Evolutionary conservation across 2,113 vertebrate species (phyloP), one percentile per base, ranked within the genome.

Genomic region (Limnothrissa miodon): DNA sequence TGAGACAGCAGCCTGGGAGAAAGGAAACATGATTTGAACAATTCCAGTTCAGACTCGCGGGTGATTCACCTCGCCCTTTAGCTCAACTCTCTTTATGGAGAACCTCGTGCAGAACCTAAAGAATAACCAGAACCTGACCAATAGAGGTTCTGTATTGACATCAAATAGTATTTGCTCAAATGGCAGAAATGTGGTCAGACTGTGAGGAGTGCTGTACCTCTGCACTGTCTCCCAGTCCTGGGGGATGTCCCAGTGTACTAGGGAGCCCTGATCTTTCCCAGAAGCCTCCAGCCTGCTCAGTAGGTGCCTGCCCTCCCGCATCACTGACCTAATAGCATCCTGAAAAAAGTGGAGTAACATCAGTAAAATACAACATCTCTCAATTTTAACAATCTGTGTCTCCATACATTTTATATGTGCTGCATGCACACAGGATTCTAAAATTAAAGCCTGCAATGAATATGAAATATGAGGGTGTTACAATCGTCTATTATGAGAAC

Each of bases 141-240:
- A n/a, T n/a, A n/a, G n/a, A n/a, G n/a, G n/a, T n/a, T n/a, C n/a
- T n/a, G n/a, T n/a, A n/a, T n/a, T 42, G 42, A 2, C 42, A 42
- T 42, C 46, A 48, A 15, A 9, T 15, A 0, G 15, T 11, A 48
- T 13, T 11, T 48, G 46, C 46, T 13, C 15, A 13, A 48, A 23
- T 56, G 51, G 46, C 51, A 56, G 51, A 56, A 5, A 19, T 56
- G 51, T 56, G 51, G 23, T 19, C 1, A 21, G 51, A 19, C 6
- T 56, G 21, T 5, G 4, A 23, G 51, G 21, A 6, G 87, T n/a
- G n/a, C n/a, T n/a, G n/a, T 46, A 97, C 98, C 98, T 95, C 88
- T 97, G 96, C 70, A 99, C 95, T 0, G 97, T 99, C 46, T 97
- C 95, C 96, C 96, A 97, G 92, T 99, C 97, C 39, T 96, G 94